These are phyloP conservation scores for Cremastinae sp. DNA, from an alignment of 2,888 invertebrate species.

Conservation along the genomic window DNA sequence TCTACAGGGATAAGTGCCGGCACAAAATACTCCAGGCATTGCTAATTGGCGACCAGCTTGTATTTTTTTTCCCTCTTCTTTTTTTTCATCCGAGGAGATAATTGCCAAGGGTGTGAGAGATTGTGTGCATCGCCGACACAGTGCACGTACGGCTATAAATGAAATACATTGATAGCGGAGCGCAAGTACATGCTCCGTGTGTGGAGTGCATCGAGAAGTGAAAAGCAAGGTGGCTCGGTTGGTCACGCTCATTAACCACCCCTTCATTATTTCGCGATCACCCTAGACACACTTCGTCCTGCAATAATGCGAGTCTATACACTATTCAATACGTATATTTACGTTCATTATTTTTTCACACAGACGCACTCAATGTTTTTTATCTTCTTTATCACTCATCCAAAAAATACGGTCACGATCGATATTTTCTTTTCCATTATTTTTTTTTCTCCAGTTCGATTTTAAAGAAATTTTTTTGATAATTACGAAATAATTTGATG, in stretches of 20 bases:
- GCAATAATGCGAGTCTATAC: conserved; percentile 37
- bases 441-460: no score
- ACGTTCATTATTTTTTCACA: no score
- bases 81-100: conserved; percentile 41
- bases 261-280: conserved; percentile 54
- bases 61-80: conserved; percentile 24
- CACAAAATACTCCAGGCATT: conserved; percentile 33
- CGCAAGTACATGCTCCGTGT: conserved; percentile 7
- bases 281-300: conserved; percentile 43
- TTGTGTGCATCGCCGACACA: conserved; percentile 22
- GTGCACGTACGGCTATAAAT: not conserved
- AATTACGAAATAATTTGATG: conserved; percentile 33
- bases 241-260: conserved; percentile 64
- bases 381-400: conserved; percentile 20
- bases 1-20: conserved; percentile 4
- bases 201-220: conserved; percentile 20
- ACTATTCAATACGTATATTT: not conserved
- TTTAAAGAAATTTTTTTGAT: conserved; percentile 1
- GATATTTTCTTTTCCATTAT: conserved; percentile 5
- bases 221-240: conserved; percentile 47
- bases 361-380: not conserved
- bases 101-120: conserved; percentile 56
- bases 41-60: conserved; percentile 55
- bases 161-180: not conserved
- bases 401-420: conserved; percentile 30